Percentiles rank a stretch among this genome's conserved stretches.
Evolutionary conservation across 2,113 vertebrate genomes (phyloP).

Genomic region (Phylloscopus trochilus): DNA sequence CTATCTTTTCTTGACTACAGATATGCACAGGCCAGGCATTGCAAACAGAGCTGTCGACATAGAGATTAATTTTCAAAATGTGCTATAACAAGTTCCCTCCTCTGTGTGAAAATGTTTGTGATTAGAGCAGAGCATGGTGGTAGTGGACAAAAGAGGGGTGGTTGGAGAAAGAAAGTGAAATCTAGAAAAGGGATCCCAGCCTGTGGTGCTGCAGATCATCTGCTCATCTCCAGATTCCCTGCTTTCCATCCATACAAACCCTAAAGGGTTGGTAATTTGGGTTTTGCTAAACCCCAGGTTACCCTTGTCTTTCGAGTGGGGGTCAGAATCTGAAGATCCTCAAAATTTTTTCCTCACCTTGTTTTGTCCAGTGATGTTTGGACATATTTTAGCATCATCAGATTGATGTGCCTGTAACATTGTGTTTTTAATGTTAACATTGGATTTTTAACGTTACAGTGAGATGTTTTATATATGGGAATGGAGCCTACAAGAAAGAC

Average conservation of each 20-base stretch:
- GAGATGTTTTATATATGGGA: not conserved
- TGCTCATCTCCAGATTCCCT: not conserved
- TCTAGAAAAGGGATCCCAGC: not conserved
- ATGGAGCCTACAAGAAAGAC: not conserved
- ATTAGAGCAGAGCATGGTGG: not conserved
- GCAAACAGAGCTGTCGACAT: fast-evolving
- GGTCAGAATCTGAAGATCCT: not conserved
- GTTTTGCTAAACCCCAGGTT: not conserved
- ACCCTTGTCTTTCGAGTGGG: not conserved
- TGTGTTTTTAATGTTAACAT: no score
- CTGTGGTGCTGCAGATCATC: not conserved
- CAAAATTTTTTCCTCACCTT: not conserved
- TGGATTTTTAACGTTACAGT: not conserved
- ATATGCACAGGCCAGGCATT: not conserved
- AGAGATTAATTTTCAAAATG: conserved; percentile 1
- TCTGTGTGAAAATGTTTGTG: not conserved
- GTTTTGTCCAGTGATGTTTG: not conserved
- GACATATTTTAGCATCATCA: not conserved
- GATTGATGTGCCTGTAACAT: not conserved
- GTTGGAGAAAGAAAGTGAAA: not conserved
- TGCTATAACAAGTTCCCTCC: not conserved
- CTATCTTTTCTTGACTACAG: not conserved
- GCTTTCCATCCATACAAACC: not conserved
- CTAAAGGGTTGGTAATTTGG: not conserved
- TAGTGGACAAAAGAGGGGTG: not conserved